Conservation (phyloP, 2,797 vertebrate genomes). For the Molossus molossus region DNA sequence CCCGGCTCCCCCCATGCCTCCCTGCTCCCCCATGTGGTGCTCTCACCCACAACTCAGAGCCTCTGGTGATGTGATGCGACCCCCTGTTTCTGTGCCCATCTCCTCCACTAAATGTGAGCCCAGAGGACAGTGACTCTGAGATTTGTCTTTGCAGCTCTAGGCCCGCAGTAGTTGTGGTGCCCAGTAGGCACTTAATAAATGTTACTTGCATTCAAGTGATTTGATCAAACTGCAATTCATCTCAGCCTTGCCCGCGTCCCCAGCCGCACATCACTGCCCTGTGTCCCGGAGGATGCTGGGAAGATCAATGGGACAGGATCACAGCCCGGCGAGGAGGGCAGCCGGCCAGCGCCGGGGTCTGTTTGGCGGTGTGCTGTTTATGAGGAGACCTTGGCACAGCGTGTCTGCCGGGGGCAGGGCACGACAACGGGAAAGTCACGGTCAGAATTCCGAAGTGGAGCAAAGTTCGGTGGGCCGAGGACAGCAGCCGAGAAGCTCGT, state of each 20-base stretch:
- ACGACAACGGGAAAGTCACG: slow-evolving; percentile 1
- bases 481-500: slow-evolving; percentile 35
- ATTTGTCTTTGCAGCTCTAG: slow-evolving; percentile 59
- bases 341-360: not conserved
- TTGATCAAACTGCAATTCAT: slow-evolving; percentile 53
- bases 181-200: slow-evolving; percentile 79
- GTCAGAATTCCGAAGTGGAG: slow-evolving; percentile 50
- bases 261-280: not conserved
- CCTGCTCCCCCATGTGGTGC: not conserved
- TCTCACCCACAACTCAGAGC: not conserved
- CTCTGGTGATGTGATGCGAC: not conserved
- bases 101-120: not conserved
- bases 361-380: slow-evolving; percentile 12
- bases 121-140: not conserved
- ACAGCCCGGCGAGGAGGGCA: not conserved
- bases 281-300: slow-evolving; percentile 58
- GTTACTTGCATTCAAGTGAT: slow-evolving; percentile 66
- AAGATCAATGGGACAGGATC: slow-evolving; percentile 47
- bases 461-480: slow-evolving; percentile 37
- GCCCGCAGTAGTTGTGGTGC: not conserved
- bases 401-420: not conserved
- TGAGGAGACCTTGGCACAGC: slow-evolving; percentile 62
- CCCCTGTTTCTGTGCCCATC: not conserved
- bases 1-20: not conserved
- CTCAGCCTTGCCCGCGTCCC: slow-evolving; percentile 10